These are phyloP conservation scores for Lates japonicus DNA, from an alignment of 2,797 vertebrate species.

Conservation along the genomic window DNA sequence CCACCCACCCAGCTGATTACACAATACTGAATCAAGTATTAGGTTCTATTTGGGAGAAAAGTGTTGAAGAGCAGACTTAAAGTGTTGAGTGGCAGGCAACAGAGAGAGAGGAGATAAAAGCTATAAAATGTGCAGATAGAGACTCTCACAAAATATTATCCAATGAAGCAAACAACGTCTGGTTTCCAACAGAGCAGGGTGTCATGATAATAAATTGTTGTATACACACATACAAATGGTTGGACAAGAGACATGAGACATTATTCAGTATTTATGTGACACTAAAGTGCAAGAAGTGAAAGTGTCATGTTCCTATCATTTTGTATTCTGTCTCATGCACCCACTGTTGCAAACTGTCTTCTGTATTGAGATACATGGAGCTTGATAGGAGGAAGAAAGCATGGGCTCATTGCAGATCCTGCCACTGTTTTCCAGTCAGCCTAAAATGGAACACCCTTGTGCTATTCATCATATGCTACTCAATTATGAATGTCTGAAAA, in stretches of 20 bases:
- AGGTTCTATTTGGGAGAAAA: background rate
- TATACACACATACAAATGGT: background rate
- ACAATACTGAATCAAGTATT: background rate
- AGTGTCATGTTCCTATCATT: conserved; percentile 14
- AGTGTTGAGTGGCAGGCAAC: background rate
- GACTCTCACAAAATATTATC: background rate
- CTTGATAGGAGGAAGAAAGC: conserved; percentile 55
- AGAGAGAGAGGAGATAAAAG: background rate
- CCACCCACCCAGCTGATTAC: background rate
- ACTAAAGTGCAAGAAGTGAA: conserved; percentile 15
- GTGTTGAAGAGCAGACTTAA: background rate
- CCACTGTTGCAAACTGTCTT: conserved; percentile 48
- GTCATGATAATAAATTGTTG: background rate
- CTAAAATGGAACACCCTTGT: conserved; percentile 82
- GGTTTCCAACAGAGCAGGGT: background rate
- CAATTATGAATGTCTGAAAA: conserved; percentile 87
- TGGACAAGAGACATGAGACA: background rate
- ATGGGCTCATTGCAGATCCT: conserved; percentile 56
- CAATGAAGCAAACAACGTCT: background rate
- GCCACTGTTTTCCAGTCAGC: conserved; percentile 72
- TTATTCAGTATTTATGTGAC: conserved; percentile 8
- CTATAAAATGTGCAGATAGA: background rate
- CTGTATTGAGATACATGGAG: conserved; percentile 55
- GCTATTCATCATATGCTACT: conserved; percentile 85
- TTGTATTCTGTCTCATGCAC: conserved; percentile 8